Evolutionary conservation across 2,888 invertebrate genomes (phyloP).

Genomic region (Tryphoninae sp.): DNA sequence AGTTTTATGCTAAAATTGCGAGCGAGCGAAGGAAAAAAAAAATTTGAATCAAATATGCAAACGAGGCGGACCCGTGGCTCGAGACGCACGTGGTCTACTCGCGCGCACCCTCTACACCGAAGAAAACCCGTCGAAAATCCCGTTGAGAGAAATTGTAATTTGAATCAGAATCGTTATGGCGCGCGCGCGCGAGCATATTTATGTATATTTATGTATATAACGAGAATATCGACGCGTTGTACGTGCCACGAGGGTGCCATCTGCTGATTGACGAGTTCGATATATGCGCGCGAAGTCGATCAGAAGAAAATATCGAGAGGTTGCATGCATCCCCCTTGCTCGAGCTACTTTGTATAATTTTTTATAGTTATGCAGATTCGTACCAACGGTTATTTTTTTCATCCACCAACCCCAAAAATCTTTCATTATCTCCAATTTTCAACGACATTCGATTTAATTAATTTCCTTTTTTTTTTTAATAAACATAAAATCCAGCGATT

Average conservation of each 20-base stretch:
- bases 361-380: slow-evolving; percentile 57
- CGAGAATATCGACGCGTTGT: not conserved
- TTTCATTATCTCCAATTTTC: too few relatives aligned
- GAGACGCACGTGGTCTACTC: slow-evolving; percentile 56
- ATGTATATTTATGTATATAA: slow-evolving; percentile 13
- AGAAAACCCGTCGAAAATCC: slow-evolving; percentile 40
- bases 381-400: slow-evolving; percentile 53
- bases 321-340: slow-evolving; percentile 4
- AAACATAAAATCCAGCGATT: not conserved
- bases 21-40: slow-evolving; percentile 32
- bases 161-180: slow-evolving; percentile 63
- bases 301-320: slow-evolving; percentile 50
- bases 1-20: slow-evolving; percentile 47
- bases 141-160: slow-evolving; percentile 60
- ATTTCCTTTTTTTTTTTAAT: slow-evolving; percentile 4
- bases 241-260: slow-evolving; percentile 50
- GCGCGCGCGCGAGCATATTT: slow-evolving; percentile 50
- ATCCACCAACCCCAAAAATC: too few relatives aligned
- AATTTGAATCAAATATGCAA: slow-evolving; percentile 64
- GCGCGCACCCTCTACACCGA: slow-evolving; percentile 52
- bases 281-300: slow-evolving; percentile 55
- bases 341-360: slow-evolving; percentile 57
- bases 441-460: too few relatives aligned
- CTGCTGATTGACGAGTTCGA: slow-evolving; percentile 65
- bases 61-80: slow-evolving; percentile 49